Percentiles rank a stretch among this genome's conserved stretches.
phyloP scores from a whole-genome alignment of 1,140 invertebrate species.

The Dendrolimus kikuchii region DNA sequence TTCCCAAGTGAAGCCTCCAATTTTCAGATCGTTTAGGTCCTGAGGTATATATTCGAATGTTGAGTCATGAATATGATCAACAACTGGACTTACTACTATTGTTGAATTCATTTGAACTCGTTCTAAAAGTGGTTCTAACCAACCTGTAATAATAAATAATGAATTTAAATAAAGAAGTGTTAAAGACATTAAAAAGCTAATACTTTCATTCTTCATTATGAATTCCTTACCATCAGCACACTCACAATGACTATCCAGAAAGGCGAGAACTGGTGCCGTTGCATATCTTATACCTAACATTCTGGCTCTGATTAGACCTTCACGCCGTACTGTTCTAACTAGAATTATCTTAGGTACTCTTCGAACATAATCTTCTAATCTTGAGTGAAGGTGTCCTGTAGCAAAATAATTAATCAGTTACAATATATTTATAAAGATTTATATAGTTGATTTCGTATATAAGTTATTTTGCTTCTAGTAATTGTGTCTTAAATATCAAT shows the following conservation, averaged over 20 bases:
- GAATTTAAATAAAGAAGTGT: background rate
- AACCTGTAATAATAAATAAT: slow-evolving; percentile 74
- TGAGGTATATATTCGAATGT: slow-evolving; percentile 33
- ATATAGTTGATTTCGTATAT: background rate
- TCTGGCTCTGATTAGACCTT: slow-evolving; percentile 29
- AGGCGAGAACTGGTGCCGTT: slow-evolving; percentile 23
- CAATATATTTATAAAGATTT: background rate
- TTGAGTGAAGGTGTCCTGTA: slow-evolving; percentile 24
- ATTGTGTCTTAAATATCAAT: too few relatives aligned
- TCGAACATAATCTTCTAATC: slow-evolving; percentile 22
- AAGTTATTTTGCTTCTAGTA: too few relatives aligned
- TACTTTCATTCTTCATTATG: too few relatives aligned
- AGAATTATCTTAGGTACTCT: slow-evolving; percentile 19
- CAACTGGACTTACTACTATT: slow-evolving; percentile 90
- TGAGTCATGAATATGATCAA: slow-evolving; percentile 87
- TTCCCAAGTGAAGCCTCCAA: slow-evolving; percentile 26
- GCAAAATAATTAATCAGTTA: slow-evolving; percentile 4
- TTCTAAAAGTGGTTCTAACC: slow-evolving; percentile 93
- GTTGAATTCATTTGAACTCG: slow-evolving; percentile 85
- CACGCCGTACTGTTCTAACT: slow-evolving; percentile 14
- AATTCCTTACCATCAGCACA: slow-evolving; percentile 24
- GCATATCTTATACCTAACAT: slow-evolving; percentile 21
- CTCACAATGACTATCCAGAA: slow-evolving; percentile 38
- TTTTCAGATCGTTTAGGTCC: slow-evolving; percentile 22
- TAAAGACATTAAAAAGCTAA: too few relatives aligned